Base-by-base conservation (phyloP, 2,113 vertebrate genomes). In the Callospermophilus lateralis region DNA sequence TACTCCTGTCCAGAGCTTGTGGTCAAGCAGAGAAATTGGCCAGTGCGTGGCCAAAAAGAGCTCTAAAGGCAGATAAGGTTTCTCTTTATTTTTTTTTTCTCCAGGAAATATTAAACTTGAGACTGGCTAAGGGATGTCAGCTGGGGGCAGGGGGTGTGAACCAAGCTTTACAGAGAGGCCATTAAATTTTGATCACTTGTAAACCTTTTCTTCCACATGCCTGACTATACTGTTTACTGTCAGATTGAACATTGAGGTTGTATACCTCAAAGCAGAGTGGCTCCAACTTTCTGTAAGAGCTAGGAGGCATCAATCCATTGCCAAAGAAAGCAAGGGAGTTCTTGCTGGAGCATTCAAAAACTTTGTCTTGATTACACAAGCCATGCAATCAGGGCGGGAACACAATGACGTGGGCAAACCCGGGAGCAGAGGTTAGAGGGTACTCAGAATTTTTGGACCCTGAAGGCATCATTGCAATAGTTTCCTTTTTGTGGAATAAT, bases 271-370 rank as follows among this genome's bases (percentile, higher is more conserved):
- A 80, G 61, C 13, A 30, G 30, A 26, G 19, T 32, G 48, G 37
- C 34, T 67, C 48, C 55, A 78, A 26, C 8, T 63, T 87, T 30
- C 70, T 87, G 55, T 86, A 76, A 74, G 8, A 85, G 78, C 16
- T 32, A 88, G 34, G 32, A 88, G 58, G 65, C 10, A 61, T 45
- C 34, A 58, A 94, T 58, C 79, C 73, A 55, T 86, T 92, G 74
- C 61, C 78, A 74, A 67, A 88, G 81, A 93, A 83, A 88, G 81
- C 92, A 90, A 84, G 30, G 72, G 67, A 24, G 37, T n/a, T n/a
- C 45, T 61, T 70, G 68, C 81, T 93, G 67, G 68, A 96, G 34
- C 72, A 22, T 86, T 93, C 74, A 42, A 84, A 74, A 94, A 94
- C 51, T 95, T 88, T 95, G 86, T 48, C 67, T 94, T 89, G 67